Base-by-base conservation (phyloP, 2,113 vertebrate species). In the Noturus placidus region DNA sequence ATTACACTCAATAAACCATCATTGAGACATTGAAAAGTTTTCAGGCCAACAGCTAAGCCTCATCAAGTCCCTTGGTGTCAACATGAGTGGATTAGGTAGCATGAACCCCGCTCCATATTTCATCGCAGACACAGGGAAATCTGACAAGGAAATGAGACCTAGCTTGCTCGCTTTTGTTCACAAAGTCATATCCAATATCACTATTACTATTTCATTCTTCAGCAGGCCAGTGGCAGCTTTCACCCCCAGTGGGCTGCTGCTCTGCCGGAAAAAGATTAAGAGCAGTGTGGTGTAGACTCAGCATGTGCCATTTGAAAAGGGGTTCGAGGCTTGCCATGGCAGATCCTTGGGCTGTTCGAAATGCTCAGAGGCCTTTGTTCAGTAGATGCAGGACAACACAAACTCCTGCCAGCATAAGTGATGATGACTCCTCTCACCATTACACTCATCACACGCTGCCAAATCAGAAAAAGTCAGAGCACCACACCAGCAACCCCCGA, bases 111-210 rank as follows among this genome's bases (percentile, higher is more conserved):
- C 79, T 74, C 61, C 50, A 86, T 87, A 86, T 90, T 90, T 90
- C 88, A 90, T 59, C 56, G 72, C 88, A 42, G 63, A 77, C 82
- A 56, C 67, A 79, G 77, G 86, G 56, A 88, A 88, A 87, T 88
- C 82, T 77, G 38, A 74, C 88, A 63, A 90, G 82, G 87, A 88
- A 90, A 90, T 88, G 86, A 90, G 86, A 52, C 77, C 82, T 88
- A 82, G 65, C 89, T 88, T 81, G 59, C 88, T 84, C 57, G 30
- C 81, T 56, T 90, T 91, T 89, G 91, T 92, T 86, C 72, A 84
- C 54, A 63, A 76, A 90, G 86, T 92, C 84, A 88, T 82, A 88
- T 90, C 78, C 89, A 91, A 91, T 89, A 89, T 85, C 83, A 74
- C 87, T 35, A 89, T 87, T 87, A 86, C 82, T 85, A 86, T 88